phyloP scores from a whole-genome alignment of 2,888 invertebrate genomes.

The Anoplius nigerrimus region DNA sequence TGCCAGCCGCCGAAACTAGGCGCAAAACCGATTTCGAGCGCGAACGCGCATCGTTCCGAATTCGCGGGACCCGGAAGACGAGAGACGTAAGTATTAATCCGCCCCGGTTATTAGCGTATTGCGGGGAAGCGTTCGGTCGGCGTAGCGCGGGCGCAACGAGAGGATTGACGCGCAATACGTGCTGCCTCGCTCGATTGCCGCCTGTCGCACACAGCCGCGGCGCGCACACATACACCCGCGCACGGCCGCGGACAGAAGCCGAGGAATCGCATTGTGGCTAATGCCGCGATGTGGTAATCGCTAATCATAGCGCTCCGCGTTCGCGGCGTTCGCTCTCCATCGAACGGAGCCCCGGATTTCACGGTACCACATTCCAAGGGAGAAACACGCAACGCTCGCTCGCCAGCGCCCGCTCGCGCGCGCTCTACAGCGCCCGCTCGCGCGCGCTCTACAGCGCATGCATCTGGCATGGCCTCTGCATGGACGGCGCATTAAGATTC shows the following conservation, averaged over 20 bases:
- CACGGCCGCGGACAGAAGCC: slow-evolving; percentile 2
- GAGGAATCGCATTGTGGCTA: slow-evolving; percentile 60
- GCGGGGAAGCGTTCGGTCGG: slow-evolving; percentile 32
- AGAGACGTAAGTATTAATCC: slow-evolving; percentile 49
- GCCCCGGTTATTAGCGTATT: slow-evolving; percentile 57
- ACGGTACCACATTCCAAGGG: no score
- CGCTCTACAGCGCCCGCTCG: no score
- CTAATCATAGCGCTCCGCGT: slow-evolving; percentile 57
- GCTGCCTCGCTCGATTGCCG: no score
- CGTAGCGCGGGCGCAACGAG: slow-evolving; percentile 1
- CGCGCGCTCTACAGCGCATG: no score
- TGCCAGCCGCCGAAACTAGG: no score
- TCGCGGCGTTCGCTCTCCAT: slow-evolving; percentile 17
- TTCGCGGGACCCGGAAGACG: slow-evolving; percentile 33
- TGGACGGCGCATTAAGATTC: no score
- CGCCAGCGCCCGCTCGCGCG: neutral
- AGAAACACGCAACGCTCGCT: neutral
- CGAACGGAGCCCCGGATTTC: neutral
- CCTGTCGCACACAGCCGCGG: no score
- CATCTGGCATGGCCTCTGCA: no score
- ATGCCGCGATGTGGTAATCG: slow-evolving; percentile 66
- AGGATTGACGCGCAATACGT: slow-evolving; percentile 23
- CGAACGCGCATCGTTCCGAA: no score
- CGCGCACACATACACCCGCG: slow-evolving; percentile 15
- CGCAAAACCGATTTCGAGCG: no score